A percentile compares a stretch with the other conserved stretches of the same genome.
These are phyloP conservation scores for Pseudomugil gertrudae DNA, from an alignment of 2,797 vertebrate genomes.

Conservation along the genomic window DNA sequence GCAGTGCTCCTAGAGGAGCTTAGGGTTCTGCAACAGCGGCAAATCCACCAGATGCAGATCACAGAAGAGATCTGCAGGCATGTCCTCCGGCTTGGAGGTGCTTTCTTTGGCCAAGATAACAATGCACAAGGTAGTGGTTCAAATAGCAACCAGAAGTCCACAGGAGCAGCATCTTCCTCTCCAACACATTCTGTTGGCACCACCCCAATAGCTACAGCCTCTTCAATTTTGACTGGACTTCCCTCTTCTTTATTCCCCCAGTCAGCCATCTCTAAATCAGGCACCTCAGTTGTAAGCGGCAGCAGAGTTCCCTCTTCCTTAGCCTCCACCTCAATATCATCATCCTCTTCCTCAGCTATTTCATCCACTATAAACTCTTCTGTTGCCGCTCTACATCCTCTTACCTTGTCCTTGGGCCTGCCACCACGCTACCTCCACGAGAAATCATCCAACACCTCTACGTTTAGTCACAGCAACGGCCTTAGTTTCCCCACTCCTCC, in stretches of 20 bases:
- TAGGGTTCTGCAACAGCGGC: constrained; percentile 89
- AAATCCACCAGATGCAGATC: constrained; percentile 96
- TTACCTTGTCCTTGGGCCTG: constrained; percentile 79
- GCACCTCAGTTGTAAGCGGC: constrained; percentile 62
- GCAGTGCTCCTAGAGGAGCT: constrained; percentile 92
- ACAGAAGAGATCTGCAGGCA: constrained; percentile 93
- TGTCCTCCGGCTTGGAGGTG: constrained; percentile 87
- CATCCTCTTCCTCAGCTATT: constrained; percentile 66
- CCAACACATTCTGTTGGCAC: constrained; percentile 76
- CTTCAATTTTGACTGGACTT: constrained; percentile 71
- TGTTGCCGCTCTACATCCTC: constrained; percentile 77
- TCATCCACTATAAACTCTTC: constrained; percentile 72
- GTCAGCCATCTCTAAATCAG: constrained; percentile 70
- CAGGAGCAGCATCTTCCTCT: constrained; percentile 72
- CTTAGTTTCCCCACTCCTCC: constrained; percentile 74
- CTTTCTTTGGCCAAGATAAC: constrained; percentile 75
- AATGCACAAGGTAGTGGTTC: constrained; percentile 42
- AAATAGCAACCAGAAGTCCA: constrained; percentile 72
- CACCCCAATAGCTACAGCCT: constrained; percentile 62
- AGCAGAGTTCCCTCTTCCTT: constrained; percentile 68
- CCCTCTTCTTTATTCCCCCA: constrained; percentile 78
- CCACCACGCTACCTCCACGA: constrained; percentile 83
- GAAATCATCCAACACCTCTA: constrained; percentile 79
- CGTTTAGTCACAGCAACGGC: constrained; percentile 72
- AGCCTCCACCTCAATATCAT: constrained; percentile 52